phyloP scores from a whole-genome alignment of 2,888 invertebrate genomes.

The Athripsodes cinereus region DNA sequence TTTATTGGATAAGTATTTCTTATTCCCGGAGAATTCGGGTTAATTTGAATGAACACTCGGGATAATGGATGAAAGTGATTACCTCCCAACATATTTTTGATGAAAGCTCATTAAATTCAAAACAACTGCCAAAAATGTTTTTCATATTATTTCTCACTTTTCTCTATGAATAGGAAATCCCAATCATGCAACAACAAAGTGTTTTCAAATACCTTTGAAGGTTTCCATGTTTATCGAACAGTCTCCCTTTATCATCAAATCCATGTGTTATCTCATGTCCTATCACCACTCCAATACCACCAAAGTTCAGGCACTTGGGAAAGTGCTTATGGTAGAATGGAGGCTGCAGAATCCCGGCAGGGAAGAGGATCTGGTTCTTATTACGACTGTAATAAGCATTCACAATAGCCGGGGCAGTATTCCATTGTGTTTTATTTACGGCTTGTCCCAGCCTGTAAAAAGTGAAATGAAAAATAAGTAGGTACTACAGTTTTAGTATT shows the following conservation, averaged over 20 bases:
- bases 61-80: too few relatives aligned
- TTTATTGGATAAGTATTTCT: too few relatives aligned
- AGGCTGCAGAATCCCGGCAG: slow-evolving; percentile 90
- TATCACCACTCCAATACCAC: slow-evolving; percentile 88
- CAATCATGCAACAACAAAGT: too few relatives aligned
- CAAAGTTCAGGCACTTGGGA: slow-evolving; percentile 75
- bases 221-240: slow-evolving; percentile 93
- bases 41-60: too few relatives aligned
- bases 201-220: slow-evolving; percentile 56
- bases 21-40: too few relatives aligned
- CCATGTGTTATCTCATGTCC: slow-evolving; percentile 89
- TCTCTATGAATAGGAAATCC: too few relatives aligned
- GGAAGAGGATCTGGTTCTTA: slow-evolving; percentile 94
- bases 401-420: slow-evolving; percentile 83
- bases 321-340: slow-evolving; percentile 88
- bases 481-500: background rate
- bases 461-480: background rate
- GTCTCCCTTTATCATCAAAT: slow-evolving; percentile 84
- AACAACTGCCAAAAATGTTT: too few relatives aligned
- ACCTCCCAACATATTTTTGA: too few relatives aligned
- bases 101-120: too few relatives aligned
- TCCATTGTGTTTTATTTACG: slow-evolving; percentile 78
- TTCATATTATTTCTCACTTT: too few relatives aligned
- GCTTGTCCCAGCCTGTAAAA: slow-evolving; percentile 54
- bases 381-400: slow-evolving; percentile 94